phyloP scores from a whole-genome alignment of 2,113 vertebrate genomes.

The Amblyornis subalaris region DNA sequence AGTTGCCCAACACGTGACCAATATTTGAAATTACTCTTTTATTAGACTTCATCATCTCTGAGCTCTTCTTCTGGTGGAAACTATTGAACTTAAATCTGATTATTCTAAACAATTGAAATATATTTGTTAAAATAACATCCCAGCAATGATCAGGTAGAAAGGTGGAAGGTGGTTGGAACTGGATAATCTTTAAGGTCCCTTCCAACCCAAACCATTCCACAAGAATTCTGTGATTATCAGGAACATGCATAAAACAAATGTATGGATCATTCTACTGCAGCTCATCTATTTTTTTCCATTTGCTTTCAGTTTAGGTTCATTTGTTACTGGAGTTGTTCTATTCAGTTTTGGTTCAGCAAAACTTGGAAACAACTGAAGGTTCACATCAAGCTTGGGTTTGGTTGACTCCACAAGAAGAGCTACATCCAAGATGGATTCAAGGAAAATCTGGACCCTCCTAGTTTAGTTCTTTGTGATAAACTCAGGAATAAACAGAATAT shows the following conservation, averaged over 20 bases:
- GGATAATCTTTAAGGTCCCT: background rate
- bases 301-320: background rate
- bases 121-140: background rate
- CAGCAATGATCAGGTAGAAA: background rate
- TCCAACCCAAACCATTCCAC: background rate
- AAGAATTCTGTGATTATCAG: rapidly evolving
- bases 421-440: background rate
- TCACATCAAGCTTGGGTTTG: background rate
- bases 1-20: background rate
- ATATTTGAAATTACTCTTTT: background rate
- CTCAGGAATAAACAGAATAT: background rate
- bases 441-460: background rate
- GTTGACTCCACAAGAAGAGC: background rate
- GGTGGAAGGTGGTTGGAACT: background rate
- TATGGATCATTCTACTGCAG: background rate
- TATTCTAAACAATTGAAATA: background rate
- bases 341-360: background rate
- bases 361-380: background rate
- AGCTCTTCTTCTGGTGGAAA: background rate
- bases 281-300: background rate
- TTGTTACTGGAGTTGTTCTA: background rate
- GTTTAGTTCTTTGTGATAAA: background rate
- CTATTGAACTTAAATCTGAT: background rate
- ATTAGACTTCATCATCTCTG: background rate
- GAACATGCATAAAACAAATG: background rate